A percentile compares a stretch with the other conserved stretches of the same genome.
Evolutionary conservation across 2,888 invertebrate genomes (phyloP).

Genomic region (Dynastes tityus): DNA sequence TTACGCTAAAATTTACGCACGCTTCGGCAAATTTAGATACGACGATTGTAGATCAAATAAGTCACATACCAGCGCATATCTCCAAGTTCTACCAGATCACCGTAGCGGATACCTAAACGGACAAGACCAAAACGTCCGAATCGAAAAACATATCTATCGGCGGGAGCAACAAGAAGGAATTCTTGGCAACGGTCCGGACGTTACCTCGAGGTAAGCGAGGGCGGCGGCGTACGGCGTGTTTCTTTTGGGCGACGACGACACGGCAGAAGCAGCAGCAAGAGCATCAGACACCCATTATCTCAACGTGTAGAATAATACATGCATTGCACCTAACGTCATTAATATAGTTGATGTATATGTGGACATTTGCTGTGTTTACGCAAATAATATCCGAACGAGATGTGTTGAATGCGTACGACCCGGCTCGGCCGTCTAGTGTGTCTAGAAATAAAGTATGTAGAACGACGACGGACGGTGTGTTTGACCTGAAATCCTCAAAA

Average conservation of each 20-base stretch:
- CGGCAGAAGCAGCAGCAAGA: conserved; percentile 8
- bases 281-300: conserved; percentile 23
- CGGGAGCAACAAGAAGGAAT: conserved; percentile 7
- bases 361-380: conserved; percentile 6
- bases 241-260: not conserved
- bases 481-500: too few relatives aligned
- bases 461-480: not conserved
- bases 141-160: conserved; percentile 18
- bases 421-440: not conserved
- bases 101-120: not conserved
- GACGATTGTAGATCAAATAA: conserved; percentile 1
- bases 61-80: not conserved
- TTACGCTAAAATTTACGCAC: conserved; percentile 1
- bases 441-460: conserved; percentile 13
- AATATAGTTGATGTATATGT: conserved; percentile 49
- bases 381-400: conserved; percentile 4
- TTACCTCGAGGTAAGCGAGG: conserved; percentile 9
- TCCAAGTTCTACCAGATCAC: not conserved
- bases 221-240: conserved; percentile 20
- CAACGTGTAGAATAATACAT: conserved; percentile 58
- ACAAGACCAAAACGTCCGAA: conserved; percentile 16
- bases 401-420: not conserved
- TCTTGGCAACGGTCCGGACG: conserved; percentile 12
- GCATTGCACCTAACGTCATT: conserved; percentile 56
- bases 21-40: conserved; percentile 6